Conservation (phyloP, 2,888 invertebrate species). For the Neuroscelio doddi region DNA sequence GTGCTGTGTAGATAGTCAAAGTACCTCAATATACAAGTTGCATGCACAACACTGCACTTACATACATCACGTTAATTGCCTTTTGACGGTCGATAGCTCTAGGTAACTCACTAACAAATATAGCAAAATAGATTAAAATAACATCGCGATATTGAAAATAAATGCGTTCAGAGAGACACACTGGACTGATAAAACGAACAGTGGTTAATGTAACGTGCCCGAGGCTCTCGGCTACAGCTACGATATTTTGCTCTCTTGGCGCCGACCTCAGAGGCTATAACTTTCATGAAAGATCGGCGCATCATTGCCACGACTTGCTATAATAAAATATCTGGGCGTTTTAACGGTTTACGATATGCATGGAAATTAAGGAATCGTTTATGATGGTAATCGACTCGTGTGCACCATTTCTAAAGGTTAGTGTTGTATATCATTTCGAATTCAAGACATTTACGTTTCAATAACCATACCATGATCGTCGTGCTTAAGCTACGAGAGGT, state of each 20-base stretch:
- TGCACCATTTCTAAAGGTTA: constrained; percentile 17
- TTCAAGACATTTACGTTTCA: constrained; percentile 32
- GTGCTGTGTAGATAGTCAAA: constrained; percentile 19
- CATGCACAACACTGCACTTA: constrained; percentile 34
- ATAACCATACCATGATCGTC: constrained; percentile 20
- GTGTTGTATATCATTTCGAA: constrained; percentile 19
- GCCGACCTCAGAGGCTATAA: constrained; percentile 1
- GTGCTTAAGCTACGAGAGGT: not conserved
- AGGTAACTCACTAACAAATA: constrained; percentile 45
- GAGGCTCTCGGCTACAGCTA: constrained; percentile 6
- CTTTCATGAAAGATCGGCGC: not conserved
- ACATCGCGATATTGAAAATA: constrained; percentile 54
- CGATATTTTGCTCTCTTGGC: constrained; percentile 17
- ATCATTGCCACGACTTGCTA: not conserved
- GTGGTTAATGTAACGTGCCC: constrained; percentile 45
- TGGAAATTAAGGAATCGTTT: constrained; percentile 26
- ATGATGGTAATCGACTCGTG: constrained; percentile 18
- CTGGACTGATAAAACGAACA: constrained; percentile 42
- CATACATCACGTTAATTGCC: constrained; percentile 41
- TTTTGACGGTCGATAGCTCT: constrained; percentile 36
- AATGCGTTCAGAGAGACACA: constrained; percentile 48
- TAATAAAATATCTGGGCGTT: constrained; percentile 1
- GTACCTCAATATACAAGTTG: constrained; percentile 23
- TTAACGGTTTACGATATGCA: constrained; percentile 20
- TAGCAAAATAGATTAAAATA: constrained; percentile 49